Conservation (phyloP, 2,113 vertebrate species). For the Scolopax mira region DNA sequence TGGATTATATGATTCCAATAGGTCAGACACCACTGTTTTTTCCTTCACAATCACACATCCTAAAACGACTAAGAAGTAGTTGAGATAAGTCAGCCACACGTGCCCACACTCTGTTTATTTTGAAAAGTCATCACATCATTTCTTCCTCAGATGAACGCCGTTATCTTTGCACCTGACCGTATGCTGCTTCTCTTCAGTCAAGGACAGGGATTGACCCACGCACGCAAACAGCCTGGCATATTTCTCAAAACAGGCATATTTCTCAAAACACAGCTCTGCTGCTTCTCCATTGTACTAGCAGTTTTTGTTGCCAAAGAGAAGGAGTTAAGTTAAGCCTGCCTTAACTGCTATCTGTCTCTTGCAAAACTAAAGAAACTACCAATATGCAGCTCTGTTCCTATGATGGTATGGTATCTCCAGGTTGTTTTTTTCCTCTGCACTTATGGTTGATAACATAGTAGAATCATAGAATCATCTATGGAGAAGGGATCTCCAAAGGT, state of each 20-base stretch:
- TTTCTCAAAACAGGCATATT: background rate
- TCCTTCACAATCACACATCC: conserved; percentile 43
- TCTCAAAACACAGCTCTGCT: background rate
- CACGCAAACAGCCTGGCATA: background rate
- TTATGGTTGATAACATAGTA: background rate
- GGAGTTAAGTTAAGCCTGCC: background rate
- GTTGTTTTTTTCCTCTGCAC: background rate
- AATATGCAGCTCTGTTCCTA: background rate
- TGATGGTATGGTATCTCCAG: background rate
- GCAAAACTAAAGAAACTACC: background rate
- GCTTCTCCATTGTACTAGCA: background rate
- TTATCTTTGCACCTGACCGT: conserved; percentile 25
- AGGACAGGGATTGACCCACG: background rate
- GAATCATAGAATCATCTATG: too few relatives aligned
- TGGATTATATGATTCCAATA: conserved; percentile 44
- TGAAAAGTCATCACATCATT: background rate
- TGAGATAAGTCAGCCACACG: background rate
- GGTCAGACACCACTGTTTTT: conserved; percentile 1
- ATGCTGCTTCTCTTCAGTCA: background rate
- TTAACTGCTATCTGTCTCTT: background rate
- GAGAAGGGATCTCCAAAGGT: too few relatives aligned
- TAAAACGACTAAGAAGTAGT: conserved; percentile 15
- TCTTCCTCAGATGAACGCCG: background rate
- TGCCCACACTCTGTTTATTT: conserved; percentile 19
- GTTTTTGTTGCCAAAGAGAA: background rate